Evolutionary conservation across 2,113 vertebrate species (phyloP).

Genomic region (Acrocephalus kingi): DNA sequence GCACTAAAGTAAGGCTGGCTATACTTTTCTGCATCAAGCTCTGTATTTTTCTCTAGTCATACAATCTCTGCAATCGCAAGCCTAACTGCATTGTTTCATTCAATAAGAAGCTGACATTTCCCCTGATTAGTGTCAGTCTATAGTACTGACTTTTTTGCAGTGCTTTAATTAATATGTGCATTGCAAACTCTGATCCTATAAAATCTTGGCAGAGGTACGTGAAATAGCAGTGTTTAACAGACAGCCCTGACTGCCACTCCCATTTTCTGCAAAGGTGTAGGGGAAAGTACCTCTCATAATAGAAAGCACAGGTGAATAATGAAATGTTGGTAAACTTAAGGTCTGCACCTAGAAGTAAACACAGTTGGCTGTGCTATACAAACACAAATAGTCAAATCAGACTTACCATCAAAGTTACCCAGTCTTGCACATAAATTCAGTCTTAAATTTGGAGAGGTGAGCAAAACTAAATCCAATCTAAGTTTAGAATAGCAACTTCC

Average conservation of each 20-base stretch:
- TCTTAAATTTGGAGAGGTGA: background rate
- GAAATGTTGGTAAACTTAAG: background rate
- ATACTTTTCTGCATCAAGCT: background rate
- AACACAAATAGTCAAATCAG: background rate
- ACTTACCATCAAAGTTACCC: background rate
- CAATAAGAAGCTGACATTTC: background rate
- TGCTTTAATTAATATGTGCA: conserved; percentile 12
- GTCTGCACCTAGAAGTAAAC: background rate
- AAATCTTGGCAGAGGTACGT: background rate
- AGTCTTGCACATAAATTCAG: background rate
- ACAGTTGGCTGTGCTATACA: background rate
- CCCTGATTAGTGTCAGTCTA: background rate
- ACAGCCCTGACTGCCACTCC: background rate
- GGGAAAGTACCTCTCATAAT: background rate
- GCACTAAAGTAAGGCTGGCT: background rate
- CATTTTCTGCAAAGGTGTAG: background rate
- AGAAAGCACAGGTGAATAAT: background rate
- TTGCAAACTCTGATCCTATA: background rate
- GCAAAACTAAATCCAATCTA: background rate
- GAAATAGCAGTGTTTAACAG: background rate
- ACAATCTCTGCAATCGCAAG: background rate
- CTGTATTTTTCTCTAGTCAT: background rate
- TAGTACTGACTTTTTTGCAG: background rate
- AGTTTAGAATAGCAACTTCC: background rate
- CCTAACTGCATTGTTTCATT: background rate